phyloP scores from a whole-genome alignment of 2,888 invertebrate species.

The Agrotis exclamationis region DNA sequence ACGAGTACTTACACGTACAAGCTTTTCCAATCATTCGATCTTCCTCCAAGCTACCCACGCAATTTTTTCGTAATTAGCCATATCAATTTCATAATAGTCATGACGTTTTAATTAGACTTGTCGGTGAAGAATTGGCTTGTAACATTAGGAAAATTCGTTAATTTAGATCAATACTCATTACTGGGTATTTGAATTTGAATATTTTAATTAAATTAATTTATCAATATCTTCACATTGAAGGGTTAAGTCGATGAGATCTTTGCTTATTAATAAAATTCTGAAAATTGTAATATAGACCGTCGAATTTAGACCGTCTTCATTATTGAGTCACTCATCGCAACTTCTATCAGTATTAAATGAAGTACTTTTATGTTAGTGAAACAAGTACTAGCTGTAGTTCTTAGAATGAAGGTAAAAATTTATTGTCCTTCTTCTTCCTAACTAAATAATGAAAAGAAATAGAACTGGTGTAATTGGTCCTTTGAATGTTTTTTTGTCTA shows the following conservation, averaged over 20 bases:
- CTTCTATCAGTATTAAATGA: background rate
- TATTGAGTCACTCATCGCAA: background rate
- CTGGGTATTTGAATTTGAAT: too few species aligned
- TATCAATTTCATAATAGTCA: slow-evolving; percentile 73
- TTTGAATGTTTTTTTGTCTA: too few species aligned
- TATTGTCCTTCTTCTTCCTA: background rate
- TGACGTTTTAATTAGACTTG: slow-evolving; percentile 36
- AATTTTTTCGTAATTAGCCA: slow-evolving; percentile 79
- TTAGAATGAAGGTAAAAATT: too few species aligned
- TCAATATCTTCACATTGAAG: background rate
- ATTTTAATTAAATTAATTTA: background rate
- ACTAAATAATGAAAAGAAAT: too few species aligned
- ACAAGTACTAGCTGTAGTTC: too few species aligned
- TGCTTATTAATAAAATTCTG: background rate
- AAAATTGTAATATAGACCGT: too few species aligned
- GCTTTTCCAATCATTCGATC: background rate
- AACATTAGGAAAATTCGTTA: background rate
- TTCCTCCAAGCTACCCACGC: slow-evolving; percentile 42
- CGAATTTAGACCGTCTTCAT: background rate
- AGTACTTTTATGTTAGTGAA: background rate
- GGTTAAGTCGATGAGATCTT: background rate
- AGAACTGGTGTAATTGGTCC: too few species aligned
- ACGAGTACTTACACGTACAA: slow-evolving; percentile 24
- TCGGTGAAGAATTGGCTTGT: slow-evolving; percentile 1
- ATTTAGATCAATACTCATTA: background rate